Percentiles rank a stretch among this genome's conserved stretches.
Conservation (phyloP, 2,888 invertebrate species). For the Stenoptilia bipunctidactyla region DNA sequence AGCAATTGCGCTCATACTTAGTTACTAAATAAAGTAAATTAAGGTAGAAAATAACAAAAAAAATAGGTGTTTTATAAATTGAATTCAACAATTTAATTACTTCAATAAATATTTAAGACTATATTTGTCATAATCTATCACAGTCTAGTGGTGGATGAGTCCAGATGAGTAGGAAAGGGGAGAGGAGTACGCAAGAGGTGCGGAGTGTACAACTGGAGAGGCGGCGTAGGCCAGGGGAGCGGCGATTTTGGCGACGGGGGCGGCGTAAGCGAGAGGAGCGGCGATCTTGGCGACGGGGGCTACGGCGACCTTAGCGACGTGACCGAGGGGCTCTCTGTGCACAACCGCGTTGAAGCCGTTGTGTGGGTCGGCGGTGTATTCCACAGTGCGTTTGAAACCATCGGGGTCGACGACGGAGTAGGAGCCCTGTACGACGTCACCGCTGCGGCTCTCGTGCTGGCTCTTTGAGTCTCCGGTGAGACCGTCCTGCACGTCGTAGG, state of each 20-base stretch:
- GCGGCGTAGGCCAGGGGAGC: constrained; percentile 3
- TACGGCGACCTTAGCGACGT: constrained; percentile 16
- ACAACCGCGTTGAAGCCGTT: constrained; percentile 21
- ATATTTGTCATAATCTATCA: background rate
- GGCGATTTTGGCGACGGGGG: constrained; percentile 17
- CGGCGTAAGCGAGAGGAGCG: constrained; percentile 13
- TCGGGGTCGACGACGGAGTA: constrained; percentile 54
- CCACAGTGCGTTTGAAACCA: constrained; percentile 46
- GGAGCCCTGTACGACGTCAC: constrained; percentile 39
- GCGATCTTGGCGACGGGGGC: constrained; percentile 18
- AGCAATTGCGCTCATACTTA: too few species aligned
- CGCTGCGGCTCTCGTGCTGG: constrained; percentile 34
- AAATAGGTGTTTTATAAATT: background rate
- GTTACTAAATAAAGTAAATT: background rate
- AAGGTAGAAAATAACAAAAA: background rate
- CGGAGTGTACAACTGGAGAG: background rate
- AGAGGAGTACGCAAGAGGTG: background rate
- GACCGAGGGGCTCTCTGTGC: background rate
- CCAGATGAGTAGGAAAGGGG: background rate
- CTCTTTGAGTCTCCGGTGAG: constrained; percentile 52
- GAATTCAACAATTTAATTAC: background rate
- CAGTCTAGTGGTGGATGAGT: background rate
- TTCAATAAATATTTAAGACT: background rate
- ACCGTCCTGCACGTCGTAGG: constrained; percentile 49
- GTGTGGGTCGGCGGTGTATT: constrained; percentile 50